Evolutionary conservation across 1,140 invertebrate species (phyloP).

Genomic region (Hyles euphorbiae): DNA sequence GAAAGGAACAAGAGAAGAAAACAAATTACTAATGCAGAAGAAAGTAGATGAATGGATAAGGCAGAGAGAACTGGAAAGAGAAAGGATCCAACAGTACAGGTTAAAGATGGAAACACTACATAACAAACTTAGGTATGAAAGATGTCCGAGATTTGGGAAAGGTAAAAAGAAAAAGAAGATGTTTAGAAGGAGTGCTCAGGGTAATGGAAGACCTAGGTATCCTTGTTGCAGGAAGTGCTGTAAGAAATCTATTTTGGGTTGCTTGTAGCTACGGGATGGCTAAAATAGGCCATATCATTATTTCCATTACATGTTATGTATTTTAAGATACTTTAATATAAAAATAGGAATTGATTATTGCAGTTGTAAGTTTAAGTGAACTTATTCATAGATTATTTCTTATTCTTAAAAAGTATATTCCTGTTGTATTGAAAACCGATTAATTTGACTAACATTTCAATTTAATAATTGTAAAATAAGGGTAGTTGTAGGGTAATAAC

Average conservation of each 20-base stretch:
- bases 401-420: no score
- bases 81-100: constrained; percentile 24
- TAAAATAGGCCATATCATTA: no score
- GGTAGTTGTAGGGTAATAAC: no score
- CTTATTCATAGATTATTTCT: no score
- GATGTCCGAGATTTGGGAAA: constrained; percentile 32
- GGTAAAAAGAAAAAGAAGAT: constrained; percentile 11
- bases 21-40: constrained; percentile 24
- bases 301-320: no score
- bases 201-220: constrained; percentile 15
- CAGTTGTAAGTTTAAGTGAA: no score
- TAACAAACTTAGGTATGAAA: constrained; percentile 25
- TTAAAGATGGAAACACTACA: not conserved
- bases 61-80: constrained; percentile 33
- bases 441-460: no score
- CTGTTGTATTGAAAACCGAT: no score
- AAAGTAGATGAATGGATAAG: constrained; percentile 45
- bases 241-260: constrained; percentile 53
- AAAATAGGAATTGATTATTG: no score
- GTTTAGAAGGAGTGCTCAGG: constrained; percentile 9
- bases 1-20: constrained; percentile 21
- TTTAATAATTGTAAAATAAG: no score
- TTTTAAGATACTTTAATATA: no score
- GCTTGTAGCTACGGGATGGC: constrained; percentile 24
- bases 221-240: constrained; percentile 59